phyloP scores from a whole-genome alignment of 2,797 vertebrate species.

The Echeneis naucrates region DNA sequence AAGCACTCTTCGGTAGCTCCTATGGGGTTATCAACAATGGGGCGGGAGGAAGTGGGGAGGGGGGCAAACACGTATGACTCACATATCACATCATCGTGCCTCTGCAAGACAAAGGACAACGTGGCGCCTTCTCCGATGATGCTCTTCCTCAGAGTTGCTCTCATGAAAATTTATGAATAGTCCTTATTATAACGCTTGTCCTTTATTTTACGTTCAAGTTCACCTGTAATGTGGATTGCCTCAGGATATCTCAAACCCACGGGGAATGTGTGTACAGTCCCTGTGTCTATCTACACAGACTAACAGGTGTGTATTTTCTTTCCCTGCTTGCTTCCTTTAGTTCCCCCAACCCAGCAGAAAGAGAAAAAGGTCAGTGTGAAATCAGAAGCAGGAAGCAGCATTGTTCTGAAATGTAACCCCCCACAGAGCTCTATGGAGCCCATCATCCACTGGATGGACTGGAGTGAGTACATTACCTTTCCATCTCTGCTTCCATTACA shows the following conservation, averaged over 20 bases:
- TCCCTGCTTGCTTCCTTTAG: constrained; percentile 58
- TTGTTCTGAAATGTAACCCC: constrained; percentile 81
- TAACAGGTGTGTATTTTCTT: constrained; percentile 30
- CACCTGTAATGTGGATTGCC: constrained; percentile 21
- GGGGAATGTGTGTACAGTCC: neutral
- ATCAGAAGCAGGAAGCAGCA: constrained; percentile 77
- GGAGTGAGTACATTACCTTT: constrained; percentile 77
- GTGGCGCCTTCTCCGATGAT: neutral
- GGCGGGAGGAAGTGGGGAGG: constrained; percentile 28
- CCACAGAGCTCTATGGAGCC: constrained; percentile 83
- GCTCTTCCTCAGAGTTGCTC: constrained; percentile 28
- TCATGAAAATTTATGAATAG: constrained; percentile 23
- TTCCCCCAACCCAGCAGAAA: constrained; percentile 80
- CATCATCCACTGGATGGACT: constrained; percentile 88
- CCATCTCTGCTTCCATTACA: constrained; percentile 48
- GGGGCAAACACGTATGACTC: constrained; percentile 49
- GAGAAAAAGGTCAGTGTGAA: constrained; percentile 74
- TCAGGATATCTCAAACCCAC: constrained; percentile 12
- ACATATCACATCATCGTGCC: constrained; percentile 50
- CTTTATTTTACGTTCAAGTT: constrained; percentile 20
- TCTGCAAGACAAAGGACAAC: constrained; percentile 40
- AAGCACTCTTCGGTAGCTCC: constrained; percentile 75
- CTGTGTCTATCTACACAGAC: constrained; percentile 3
- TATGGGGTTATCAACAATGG: constrained; percentile 77
- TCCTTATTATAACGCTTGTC: neutral